A percentile compares a stretch with the other conserved stretches of the same genome.
These are phyloP conservation scores for Brienomyrus brachyistius DNA, from an alignment of 2,113 vertebrate genomes.

Conservation along the genomic window DNA sequence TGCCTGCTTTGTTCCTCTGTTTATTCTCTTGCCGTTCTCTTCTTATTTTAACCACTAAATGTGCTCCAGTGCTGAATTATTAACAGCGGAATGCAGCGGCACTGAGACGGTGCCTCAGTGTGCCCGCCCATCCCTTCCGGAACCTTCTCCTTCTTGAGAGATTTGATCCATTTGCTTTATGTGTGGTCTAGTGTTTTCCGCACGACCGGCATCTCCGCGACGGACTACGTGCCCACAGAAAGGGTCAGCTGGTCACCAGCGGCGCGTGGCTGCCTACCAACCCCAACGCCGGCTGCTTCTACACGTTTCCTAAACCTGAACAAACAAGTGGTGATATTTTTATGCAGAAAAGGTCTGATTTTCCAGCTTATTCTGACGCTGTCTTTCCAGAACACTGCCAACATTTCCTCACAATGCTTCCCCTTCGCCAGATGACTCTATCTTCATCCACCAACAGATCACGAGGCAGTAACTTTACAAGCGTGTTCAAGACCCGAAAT, in stretches of 20 bases:
- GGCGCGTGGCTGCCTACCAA: background rate
- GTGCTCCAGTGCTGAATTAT: background rate
- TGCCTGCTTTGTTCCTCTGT: background rate
- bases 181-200: background rate
- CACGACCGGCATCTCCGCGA: background rate
- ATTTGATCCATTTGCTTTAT: background rate
- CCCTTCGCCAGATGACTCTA: background rate
- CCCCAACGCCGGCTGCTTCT: background rate
- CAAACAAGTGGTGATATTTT: background rate
- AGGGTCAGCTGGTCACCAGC: background rate
- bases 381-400: background rate
- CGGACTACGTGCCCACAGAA: background rate
- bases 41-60: conserved; percentile 1
- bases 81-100: background rate
- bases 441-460: background rate
- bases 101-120: background rate
- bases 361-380: background rate
- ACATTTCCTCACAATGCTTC: background rate
- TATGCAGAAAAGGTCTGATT: background rate
- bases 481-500: background rate
- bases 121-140: background rate
- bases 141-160: background rate
- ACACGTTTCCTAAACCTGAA: background rate
- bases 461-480: background rate
- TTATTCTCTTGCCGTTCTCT: background rate